phyloP scores from a whole-genome alignment of 2,113 vertebrate genomes.

The Oreamnos americanus region DNA sequence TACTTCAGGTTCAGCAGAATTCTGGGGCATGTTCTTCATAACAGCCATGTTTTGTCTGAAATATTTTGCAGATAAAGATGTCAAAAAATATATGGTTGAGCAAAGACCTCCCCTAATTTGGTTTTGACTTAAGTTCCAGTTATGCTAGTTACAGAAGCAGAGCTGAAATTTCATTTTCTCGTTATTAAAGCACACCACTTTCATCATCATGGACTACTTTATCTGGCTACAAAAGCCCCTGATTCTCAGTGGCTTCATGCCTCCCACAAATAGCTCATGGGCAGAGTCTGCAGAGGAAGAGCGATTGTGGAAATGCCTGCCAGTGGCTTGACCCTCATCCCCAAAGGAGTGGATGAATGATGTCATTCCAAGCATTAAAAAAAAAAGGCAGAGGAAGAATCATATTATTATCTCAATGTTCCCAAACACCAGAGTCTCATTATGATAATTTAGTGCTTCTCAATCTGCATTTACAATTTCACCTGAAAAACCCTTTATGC shows the following conservation, averaged over 20 bases:
- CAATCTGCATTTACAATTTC: conserved; percentile 27
- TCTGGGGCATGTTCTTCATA: neutral
- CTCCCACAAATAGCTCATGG: neutral
- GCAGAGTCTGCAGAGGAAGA: neutral
- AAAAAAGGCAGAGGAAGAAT: neutral
- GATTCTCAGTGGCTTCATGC: neutral
- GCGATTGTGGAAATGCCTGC: neutral
- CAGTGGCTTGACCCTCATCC: neutral
- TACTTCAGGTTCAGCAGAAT: neutral
- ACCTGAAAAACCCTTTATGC: conserved; percentile 8
- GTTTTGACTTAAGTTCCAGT: neutral
- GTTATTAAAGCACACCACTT: neutral
- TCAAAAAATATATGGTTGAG: neutral
- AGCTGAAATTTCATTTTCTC: conserved; percentile 38
- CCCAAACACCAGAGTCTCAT: conserved; percentile 14
- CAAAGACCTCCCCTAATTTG: neutral
- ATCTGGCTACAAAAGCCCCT: neutral
- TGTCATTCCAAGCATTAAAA: neutral
- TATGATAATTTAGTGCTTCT: conserved; percentile 21
- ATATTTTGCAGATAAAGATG: neutral
- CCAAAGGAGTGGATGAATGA: neutral
- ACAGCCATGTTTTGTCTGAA: neutral
- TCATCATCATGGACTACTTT: neutral
- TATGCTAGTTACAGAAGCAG: neutral
- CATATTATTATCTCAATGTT: neutral